Conservation (phyloP, 2,888 invertebrate genomes). For the Gymnocheta viridis region DNA sequence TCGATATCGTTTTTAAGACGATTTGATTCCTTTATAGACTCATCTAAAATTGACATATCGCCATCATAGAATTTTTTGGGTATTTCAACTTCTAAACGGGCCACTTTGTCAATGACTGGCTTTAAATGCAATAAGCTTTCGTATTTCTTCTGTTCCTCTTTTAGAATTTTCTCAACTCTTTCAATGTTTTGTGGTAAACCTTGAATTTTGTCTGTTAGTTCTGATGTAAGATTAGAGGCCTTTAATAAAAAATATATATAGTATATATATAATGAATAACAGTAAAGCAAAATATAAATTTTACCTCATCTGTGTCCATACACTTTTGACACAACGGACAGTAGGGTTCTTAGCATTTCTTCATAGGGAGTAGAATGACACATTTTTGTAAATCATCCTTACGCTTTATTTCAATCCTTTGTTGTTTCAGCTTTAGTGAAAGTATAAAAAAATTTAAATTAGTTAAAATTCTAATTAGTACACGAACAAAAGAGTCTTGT, state of each 20-base stretch:
- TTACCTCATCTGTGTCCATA: constrained; percentile 85
- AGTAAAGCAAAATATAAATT: constrained; percentile 39
- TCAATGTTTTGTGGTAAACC: constrained; percentile 87
- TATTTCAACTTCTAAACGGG: constrained; percentile 85
- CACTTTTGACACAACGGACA: constrained; percentile 94
- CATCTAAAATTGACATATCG: constrained; percentile 91
- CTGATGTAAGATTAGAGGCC: constrained; percentile 84
- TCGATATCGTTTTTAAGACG: constrained; percentile 80
- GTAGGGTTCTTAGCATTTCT: constrained; percentile 85
- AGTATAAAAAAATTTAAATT: too few relatives aligned
- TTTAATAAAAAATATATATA: constrained; percentile 71
- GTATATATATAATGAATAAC: not conserved
- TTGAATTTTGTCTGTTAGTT: constrained; percentile 86
- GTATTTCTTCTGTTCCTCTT: constrained; percentile 86
- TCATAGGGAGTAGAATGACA: constrained; percentile 86
- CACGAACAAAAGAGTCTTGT: too few relatives aligned
- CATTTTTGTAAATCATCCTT: constrained; percentile 84
- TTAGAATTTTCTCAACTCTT: constrained; percentile 85
- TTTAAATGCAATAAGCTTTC: constrained; percentile 87
- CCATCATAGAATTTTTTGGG: constrained; percentile 86
- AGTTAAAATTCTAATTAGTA: too few relatives aligned
- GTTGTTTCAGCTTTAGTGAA: constrained; percentile 80
- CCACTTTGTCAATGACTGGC: constrained; percentile 86
- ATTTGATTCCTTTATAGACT: constrained; percentile 84
- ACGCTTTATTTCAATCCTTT: constrained; percentile 85